A percentile compares a stretch with the other conserved stretches of the same genome.
These are phyloP conservation scores for Rhabdophis nuchalis DNA, from an alignment of 2,797 vertebrate genomes.

Conservation along the genomic window DNA sequence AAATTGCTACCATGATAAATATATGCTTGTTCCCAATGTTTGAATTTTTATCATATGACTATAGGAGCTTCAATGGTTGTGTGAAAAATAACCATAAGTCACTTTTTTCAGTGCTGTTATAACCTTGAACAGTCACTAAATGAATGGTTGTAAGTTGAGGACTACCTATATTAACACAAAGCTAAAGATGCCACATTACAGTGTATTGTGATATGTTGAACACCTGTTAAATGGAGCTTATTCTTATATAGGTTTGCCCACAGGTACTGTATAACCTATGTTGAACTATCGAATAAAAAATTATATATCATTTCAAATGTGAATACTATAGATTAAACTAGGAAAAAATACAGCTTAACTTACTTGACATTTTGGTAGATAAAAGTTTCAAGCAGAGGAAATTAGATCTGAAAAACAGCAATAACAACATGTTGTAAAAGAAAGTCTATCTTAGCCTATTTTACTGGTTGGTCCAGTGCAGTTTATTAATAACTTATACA, in stretches of 20 bases:
- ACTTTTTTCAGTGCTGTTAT: neutral
- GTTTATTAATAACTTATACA: neutral
- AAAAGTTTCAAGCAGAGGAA: slow-evolving; percentile 75
- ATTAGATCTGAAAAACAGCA: slow-evolving; percentile 68
- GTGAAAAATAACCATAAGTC: neutral
- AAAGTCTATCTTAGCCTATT: neutral
- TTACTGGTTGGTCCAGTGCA: neutral
- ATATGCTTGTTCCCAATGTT: neutral
- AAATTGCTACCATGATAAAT: neutral
- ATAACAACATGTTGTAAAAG: neutral
- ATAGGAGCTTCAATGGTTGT: neutral
- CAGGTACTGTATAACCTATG: neutral
- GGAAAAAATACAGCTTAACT: slow-evolving; percentile 60
- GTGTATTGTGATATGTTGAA: neutral
- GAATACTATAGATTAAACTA: neutral
- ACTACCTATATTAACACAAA: neutral
- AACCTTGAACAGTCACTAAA: neutral
- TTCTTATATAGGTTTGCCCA: neutral
- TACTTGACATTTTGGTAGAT: slow-evolving; percentile 90
- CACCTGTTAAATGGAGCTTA: neutral
- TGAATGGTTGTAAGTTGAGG: neutral
- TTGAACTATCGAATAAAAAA: neutral
- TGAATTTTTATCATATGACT: neutral
- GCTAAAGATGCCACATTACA: neutral
- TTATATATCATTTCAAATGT: neutral